A percentile compares a stretch with the other conserved stretches of the same genome.
Conservation (phyloP, 2,888 invertebrate genomes). For the Chrysolina oricalcia region DNA sequence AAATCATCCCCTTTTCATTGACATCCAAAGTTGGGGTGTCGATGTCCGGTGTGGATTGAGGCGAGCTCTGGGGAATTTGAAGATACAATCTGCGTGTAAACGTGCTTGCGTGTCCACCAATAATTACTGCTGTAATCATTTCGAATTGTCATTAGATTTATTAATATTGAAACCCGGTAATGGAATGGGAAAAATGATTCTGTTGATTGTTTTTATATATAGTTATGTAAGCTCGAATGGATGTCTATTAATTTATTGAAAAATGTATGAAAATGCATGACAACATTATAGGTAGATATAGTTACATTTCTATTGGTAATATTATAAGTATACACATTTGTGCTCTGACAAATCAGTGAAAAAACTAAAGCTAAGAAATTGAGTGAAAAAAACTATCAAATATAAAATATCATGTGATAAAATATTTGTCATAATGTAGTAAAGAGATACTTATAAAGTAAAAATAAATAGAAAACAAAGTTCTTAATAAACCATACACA, state of each 20-base stretch:
- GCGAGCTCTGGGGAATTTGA: conserved; percentile 43
- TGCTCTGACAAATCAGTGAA: too few relatives aligned
- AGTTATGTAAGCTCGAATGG: neutral
- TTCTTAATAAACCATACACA: too few relatives aligned
- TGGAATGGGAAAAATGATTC: conserved; percentile 36
- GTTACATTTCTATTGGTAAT: too few relatives aligned
- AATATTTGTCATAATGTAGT: too few relatives aligned
- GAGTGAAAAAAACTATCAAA: too few relatives aligned
- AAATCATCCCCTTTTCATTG: conserved; percentile 11
- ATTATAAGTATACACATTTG: too few relatives aligned
- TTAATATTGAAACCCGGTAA: conserved; percentile 46
- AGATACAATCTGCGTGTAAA: conserved; percentile 54
- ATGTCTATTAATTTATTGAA: neutral
- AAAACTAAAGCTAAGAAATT: too few relatives aligned
- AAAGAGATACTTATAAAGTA: too few relatives aligned
- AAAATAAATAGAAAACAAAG: too few relatives aligned
- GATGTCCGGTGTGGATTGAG: conserved; percentile 29
- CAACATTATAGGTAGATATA: too few relatives aligned
- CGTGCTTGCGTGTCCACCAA: conserved; percentile 54
- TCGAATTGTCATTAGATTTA: conserved; percentile 56
- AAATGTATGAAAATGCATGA: neutral
- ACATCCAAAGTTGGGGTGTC: conserved; percentile 35
- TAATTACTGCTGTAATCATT: conserved; percentile 57
- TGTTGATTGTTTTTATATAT: conserved; percentile 30
- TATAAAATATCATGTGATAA: too few relatives aligned